Evolutionary conservation across 2,113 vertebrate genomes (phyloP), one percentile per base, ranked within the genome.

Genomic region (Malurus cyaneus): DNA sequence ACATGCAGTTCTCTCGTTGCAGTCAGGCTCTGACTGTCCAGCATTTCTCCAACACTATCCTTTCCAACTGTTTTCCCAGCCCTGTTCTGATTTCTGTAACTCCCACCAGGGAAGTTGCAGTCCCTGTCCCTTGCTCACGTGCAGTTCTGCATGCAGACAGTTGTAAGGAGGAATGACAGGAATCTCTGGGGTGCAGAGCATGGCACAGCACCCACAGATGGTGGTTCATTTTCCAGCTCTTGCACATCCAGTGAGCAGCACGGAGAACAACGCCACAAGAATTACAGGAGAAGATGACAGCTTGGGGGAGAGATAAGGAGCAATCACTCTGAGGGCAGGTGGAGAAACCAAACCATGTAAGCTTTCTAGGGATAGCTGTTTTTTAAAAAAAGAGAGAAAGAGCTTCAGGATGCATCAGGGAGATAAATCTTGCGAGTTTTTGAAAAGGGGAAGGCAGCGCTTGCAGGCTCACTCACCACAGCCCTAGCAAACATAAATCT

Each of bases 381-480:
- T 10, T 86, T 80, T 10, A 16, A 59, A 53, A 20, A 62, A 20
- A 50, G 19, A 26, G n/a, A 64, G 29, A 79, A 32, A 46, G 19
- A 67, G 20, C 32, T 52, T 70, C 59, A 54, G 87, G 78, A 78
- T 86, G 59, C 8, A 21, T 44, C 2, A 0, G 32, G 54, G 59
- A 95, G 76, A 93, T 95, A 85, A 96, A 92, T 93, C 91, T 80
- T 87, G 32, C 1, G 24, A 49, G 47, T 74, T 90, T 94, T 74
- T 74, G 64, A 81, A 86, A 93, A 90, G 76, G 62, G 69, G 82
- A 93, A 96, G 89, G 93, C 90, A 93, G 57, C 0, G 3, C 57
- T 93, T 86, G 80, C 77, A 92, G 79, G 83, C 84, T 94, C 31
- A 34, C 83, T 96, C 77, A 86, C 34, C 92, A 83, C 85, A 95